These are phyloP conservation scores for Oconnorella tubifera DNA, from an alignment of 2,888 invertebrate genomes.

Conservation along the genomic window DNA sequence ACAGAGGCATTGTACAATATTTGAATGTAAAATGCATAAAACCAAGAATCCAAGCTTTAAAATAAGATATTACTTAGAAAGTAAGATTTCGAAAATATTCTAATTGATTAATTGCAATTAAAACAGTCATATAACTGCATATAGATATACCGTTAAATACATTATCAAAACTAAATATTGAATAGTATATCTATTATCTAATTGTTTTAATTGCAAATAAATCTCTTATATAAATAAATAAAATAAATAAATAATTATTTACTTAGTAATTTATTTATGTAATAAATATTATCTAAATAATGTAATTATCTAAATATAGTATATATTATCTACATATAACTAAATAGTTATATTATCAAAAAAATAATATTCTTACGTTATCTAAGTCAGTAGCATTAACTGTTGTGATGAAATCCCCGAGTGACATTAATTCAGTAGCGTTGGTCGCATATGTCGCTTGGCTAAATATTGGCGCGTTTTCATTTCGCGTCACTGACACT, in stretches of 20 bases:
- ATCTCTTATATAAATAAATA: neutral
- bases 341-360: neutral
- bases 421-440: slow-evolving; percentile 37
- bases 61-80: neutral
- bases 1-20: too few species aligned
- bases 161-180: too few species aligned
- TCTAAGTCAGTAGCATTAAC: slow-evolving; percentile 45
- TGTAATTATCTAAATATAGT: neutral
- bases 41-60: too few species aligned
- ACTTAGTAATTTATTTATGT: neutral
- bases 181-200: too few species aligned
- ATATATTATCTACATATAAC: neutral
- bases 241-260: neutral
- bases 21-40: too few species aligned
- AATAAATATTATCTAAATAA: neutral
- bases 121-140: too few species aligned
- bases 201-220: too few species aligned
- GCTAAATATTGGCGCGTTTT: slow-evolving; percentile 41
- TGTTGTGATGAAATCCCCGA: slow-evolving; percentile 40
- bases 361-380: slow-evolving; percentile 28
- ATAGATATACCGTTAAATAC: too few species aligned
- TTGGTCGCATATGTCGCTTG: slow-evolving; percentile 36
- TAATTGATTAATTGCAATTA: too few species aligned
- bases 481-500: slow-evolving; percentile 43
- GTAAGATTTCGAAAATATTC: too few species aligned